A percentile compares a stretch with the other conserved stretches of the same genome.
Conservation (phyloP, 2,113 vertebrate species). For the Odocoileus virginianus region DNA sequence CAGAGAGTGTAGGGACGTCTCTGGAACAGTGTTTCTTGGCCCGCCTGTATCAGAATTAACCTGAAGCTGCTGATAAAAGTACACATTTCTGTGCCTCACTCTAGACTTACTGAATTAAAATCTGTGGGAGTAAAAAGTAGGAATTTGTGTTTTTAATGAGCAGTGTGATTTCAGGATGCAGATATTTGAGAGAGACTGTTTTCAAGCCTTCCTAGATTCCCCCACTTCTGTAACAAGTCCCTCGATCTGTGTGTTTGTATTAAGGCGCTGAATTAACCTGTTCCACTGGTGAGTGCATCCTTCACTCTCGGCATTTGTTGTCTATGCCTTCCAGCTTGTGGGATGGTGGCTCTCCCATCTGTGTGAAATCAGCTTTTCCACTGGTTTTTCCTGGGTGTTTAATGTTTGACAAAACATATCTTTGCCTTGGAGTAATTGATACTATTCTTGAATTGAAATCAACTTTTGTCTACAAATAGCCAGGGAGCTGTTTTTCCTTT, state of each 20-base stretch:
- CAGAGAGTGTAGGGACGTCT: background rate
- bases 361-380: background rate
- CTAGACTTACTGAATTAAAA: background rate
- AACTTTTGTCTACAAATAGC: background rate
- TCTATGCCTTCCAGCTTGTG: background rate
- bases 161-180: background rate
- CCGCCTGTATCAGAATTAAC: background rate
- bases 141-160: background rate
- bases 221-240: background rate
- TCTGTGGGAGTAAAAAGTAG: background rate
- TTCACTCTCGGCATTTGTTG: background rate
- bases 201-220: background rate
- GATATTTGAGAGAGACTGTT: background rate
- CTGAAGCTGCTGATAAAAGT: background rate
- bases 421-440: slow-evolving; percentile 23
- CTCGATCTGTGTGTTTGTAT: background rate
- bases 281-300: background rate
- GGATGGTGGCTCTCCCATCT: background rate
- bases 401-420: background rate
- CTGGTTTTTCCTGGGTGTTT: background rate
- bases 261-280: background rate
- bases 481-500: background rate
- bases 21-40: background rate
- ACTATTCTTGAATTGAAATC: background rate
- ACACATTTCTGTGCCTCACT: background rate